These are phyloP conservation scores for Porphyrio hochstetteri DNA, from an alignment of 2,113 vertebrate species.

Conservation along the genomic window DNA sequence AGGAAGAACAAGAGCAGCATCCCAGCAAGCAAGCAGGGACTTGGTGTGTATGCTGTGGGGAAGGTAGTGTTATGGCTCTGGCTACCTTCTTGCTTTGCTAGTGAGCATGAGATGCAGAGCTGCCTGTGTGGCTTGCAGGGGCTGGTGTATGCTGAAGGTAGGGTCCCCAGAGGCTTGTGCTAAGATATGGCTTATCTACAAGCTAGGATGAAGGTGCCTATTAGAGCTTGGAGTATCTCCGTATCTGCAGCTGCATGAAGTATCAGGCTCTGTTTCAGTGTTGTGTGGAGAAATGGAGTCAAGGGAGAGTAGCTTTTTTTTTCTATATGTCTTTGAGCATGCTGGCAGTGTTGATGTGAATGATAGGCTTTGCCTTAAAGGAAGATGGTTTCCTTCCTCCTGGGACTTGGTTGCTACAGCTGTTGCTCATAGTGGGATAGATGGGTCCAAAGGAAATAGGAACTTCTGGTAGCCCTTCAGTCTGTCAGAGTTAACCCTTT, in stretches of 20 bases:
- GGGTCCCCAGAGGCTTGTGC: neutral
- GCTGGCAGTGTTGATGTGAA: neutral
- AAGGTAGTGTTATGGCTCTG: neutral
- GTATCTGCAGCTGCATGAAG: accelerated
- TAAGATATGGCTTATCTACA: neutral
- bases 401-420: neutral
- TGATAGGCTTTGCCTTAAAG: neutral
- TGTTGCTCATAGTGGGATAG: neutral
- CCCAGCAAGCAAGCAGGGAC: accelerated
- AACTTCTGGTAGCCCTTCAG: neutral
- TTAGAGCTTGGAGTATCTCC: neutral
- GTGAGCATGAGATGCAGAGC: neutral
- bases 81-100: neutral
- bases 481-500: neutral
- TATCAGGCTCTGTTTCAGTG: neutral
- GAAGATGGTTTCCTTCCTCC: neutral
- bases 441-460: neutral
- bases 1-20: neutral
- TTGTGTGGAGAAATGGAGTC: neutral
- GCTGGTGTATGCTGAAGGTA: neutral
- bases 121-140: neutral
- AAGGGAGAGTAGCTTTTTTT: neutral
- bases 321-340: neutral
- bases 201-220: accelerated
- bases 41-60: neutral